phyloP scores from a whole-genome alignment of 2,888 invertebrate genomes.

The Cephus spinipes region DNA sequence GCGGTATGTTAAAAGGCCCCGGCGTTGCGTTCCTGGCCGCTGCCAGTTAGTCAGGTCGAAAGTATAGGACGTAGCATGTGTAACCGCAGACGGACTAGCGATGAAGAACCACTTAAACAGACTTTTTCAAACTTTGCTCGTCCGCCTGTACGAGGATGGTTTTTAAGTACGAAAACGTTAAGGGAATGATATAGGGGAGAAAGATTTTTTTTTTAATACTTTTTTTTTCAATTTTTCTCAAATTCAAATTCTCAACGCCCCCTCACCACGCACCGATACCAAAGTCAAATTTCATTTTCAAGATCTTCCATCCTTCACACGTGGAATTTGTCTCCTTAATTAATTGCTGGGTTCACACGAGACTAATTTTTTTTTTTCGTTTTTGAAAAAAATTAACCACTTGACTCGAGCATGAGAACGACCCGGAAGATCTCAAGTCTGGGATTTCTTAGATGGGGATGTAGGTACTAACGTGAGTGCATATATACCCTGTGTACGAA shows the following conservation, averaged over 20 bases:
- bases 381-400: neutral
- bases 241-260: too few relatives aligned
- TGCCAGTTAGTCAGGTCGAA: neutral
- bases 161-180: neutral
- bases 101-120: conserved; percentile 35
- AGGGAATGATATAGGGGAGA: neutral
- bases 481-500: neutral
- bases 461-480: neutral
- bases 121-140: conserved; percentile 23
- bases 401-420: neutral
- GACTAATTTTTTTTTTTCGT: neutral
- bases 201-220: too few relatives aligned
- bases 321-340: neutral
- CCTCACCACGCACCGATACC: neutral
- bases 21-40: neutral
- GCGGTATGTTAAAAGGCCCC: conserved; percentile 50
- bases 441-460: neutral
- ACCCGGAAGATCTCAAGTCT: neutral
- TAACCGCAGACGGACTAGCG: conserved; percentile 27
- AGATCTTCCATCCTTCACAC: neutral
- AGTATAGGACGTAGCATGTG: conserved; percentile 25
- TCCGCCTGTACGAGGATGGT: neutral
- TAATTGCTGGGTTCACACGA: neutral
- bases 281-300: neutral
- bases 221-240: neutral